Evolutionary conservation across 2,113 vertebrate species (phyloP).

Genomic region (Diphyllodes magnificus): DNA sequence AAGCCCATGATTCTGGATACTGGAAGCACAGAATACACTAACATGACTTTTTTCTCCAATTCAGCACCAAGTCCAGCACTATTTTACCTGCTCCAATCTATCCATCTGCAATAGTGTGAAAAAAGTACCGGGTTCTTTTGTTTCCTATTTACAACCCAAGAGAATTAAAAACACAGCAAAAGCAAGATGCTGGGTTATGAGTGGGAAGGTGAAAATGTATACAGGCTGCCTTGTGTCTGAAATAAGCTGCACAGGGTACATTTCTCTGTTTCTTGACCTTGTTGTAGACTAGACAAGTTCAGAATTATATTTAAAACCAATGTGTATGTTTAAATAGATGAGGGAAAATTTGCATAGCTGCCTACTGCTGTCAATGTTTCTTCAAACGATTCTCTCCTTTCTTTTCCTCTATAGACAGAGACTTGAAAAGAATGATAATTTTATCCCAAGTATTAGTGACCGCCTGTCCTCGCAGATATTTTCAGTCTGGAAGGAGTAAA

Average conservation of each 20-base stretch:
- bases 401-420: neutral
- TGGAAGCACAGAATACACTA: neutral
- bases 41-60: neutral
- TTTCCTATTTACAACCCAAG: conserved; percentile 2
- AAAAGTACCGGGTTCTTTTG: conserved; percentile 11
- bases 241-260: conserved; percentile 41
- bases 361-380: conserved; percentile 3
- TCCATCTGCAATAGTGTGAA: neutral
- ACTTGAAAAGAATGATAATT: conserved; percentile 35
- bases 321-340: conserved; percentile 21
- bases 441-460: conserved; percentile 22
- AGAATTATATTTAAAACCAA: conserved; percentile 52
- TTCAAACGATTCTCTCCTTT: neutral
- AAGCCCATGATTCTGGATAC: neutral
- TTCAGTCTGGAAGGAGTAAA: conserved; percentile 9
- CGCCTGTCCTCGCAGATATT: conserved; percentile 6
- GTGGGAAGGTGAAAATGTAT: conserved; percentile 59
- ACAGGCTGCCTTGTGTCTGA: conserved; percentile 24
- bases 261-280: conserved; percentile 42
- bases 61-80: neutral
- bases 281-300: conserved; percentile 22
- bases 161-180: conserved; percentile 17
- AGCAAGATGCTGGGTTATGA: conserved; percentile 5
- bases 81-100: neutral
- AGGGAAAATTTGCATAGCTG: conserved; percentile 22